Evolutionary conservation across 1,140 invertebrate species (phyloP).

Genomic region (Lethrus apterus): DNA sequence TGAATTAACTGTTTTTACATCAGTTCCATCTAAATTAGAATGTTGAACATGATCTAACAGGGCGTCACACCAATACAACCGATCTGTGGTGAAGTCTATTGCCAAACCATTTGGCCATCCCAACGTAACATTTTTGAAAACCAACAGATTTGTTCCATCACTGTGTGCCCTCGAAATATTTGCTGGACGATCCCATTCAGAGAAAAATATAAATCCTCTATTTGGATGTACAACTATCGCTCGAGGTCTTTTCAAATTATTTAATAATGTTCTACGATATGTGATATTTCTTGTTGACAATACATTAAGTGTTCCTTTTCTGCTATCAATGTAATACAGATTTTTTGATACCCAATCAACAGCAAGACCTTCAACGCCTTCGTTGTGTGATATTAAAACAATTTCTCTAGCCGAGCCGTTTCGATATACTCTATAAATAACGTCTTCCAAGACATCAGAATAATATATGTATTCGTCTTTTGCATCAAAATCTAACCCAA

Average conservation of each 20-base stretch:
- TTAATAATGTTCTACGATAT: conserved; percentile 74
- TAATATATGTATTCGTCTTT: conserved; percentile 91
- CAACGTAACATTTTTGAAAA: conserved; percentile 87
- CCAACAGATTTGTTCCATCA: conserved; percentile 77
- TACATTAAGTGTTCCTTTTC: conserved; percentile 92
- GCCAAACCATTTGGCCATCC: conserved; percentile 95
- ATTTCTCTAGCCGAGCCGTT: conserved; percentile 87
- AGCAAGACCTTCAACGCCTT: conserved; percentile 93
- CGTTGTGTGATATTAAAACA: conserved; percentile 91
- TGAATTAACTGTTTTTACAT: conserved; percentile 86
- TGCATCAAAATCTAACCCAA: conserved; percentile 94
- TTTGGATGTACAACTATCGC: conserved; percentile 96
- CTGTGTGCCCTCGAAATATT: conserved; percentile 88
- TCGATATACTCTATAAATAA: conserved; percentile 85
- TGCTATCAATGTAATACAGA: conserved; percentile 95
- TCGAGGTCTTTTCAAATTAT: conserved; percentile 83
- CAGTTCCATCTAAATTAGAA: conserved; percentile 86
- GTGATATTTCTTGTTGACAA: conserved; percentile 79
- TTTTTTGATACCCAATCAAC: conserved; percentile 97
- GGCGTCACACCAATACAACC: conserved; percentile 94
- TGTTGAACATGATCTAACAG: conserved; percentile 93
- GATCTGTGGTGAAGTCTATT: conserved; percentile 80
- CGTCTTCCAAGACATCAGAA: conserved; percentile 94
- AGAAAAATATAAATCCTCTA: conserved; percentile 88
- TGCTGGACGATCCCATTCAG: conserved; percentile 92